Conservation (phyloP, 2,888 invertebrate species). For the Ectobius pallidus region DNA sequence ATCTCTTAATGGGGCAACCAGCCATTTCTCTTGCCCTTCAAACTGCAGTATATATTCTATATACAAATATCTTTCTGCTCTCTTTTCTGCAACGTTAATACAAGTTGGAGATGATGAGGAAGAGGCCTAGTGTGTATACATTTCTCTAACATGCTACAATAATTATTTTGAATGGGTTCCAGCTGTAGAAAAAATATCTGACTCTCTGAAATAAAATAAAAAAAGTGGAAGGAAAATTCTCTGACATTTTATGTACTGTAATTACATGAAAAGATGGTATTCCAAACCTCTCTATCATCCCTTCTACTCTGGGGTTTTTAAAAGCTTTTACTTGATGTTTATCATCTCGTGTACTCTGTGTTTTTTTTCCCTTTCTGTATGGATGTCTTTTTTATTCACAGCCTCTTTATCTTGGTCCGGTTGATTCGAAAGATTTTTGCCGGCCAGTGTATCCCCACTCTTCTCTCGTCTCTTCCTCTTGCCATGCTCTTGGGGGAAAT, state of each 20-base stretch:
- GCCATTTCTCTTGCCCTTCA: conserved; percentile 15
- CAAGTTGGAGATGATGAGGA: conserved; percentile 33
- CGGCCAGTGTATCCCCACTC: neutral
- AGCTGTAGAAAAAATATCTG: conserved; percentile 24
- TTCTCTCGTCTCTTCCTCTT: neutral
- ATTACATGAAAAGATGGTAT: conserved; percentile 33
- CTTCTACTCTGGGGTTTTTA: too few relatives aligned
- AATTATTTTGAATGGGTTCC: conserved; percentile 29
- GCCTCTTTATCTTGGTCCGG: conserved; percentile 30
- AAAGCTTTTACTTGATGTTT: conserved; percentile 21
- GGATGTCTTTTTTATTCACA: conserved; percentile 4
- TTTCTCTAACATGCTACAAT: conserved; percentile 24
- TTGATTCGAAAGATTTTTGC: conserved; percentile 25
- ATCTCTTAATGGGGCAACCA: conserved; percentile 26
- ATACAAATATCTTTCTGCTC: conserved; percentile 27
- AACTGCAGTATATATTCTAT: neutral
- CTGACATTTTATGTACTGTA: conserved; percentile 31
- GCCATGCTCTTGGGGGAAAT: neutral
- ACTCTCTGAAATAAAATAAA: conserved; percentile 17
- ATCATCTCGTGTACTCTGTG: conserved; percentile 21
- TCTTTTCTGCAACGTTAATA: conserved; percentile 34
- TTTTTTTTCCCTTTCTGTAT: conserved; percentile 21
- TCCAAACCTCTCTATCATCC: conserved; percentile 11
- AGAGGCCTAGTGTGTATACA: conserved; percentile 11
- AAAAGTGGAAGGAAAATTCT: conserved; percentile 21